These are phyloP conservation scores for Leptodactylus fuscus DNA, from an alignment of 2,113 vertebrate genomes.

Conservation along the genomic window DNA sequence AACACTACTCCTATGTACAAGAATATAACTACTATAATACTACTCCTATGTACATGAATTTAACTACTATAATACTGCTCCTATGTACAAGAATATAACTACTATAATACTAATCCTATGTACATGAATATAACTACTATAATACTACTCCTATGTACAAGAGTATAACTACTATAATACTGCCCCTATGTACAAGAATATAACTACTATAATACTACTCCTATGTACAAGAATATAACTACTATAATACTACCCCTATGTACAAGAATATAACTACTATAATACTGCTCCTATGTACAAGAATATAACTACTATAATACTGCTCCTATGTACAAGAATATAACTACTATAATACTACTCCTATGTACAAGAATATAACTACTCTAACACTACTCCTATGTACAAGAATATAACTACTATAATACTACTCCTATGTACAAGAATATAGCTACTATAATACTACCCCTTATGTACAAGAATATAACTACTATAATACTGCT, in stretches of 20 bases:
- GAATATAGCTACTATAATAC: conserved; percentile 4
- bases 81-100: too few relatives aligned
- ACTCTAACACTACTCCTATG: neutral
- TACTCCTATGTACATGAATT: neutral
- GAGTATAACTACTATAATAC: conserved; percentile 10
- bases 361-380: conserved; percentile 5
- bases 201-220: neutral
- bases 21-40: conserved; percentile 9
- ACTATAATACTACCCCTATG: neutral
- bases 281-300: neutral
- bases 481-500: conserved; percentile 1
- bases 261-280: conserved; percentile 12
- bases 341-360: conserved; percentile 6
- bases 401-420: conserved; percentile 15
- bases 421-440: neutral
- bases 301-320: conserved; percentile 13
- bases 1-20: neutral
- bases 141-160: neutral
- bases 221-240: neutral
- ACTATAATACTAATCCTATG: too few relatives aligned
- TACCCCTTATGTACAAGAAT: neutral
- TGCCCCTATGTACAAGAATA: neutral
- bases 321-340: neutral
- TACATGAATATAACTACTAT: conserved; percentile 1
- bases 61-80: neutral